phyloP scores from a whole-genome alignment of 2,797 vertebrate genomes.

The Lutjanus argentimaculatus region DNA sequence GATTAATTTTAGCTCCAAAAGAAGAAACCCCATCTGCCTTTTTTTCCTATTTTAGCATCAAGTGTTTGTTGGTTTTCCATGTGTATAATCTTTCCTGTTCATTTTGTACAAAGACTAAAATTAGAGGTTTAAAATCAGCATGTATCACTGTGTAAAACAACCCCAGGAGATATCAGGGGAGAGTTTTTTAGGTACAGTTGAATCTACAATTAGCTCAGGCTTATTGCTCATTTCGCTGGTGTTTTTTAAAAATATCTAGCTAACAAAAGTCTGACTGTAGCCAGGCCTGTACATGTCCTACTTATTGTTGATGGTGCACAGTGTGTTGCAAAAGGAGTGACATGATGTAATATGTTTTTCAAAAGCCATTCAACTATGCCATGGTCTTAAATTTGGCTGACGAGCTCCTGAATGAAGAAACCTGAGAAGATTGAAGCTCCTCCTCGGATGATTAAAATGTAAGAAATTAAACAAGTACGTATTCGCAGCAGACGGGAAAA shows the following conservation, averaged over 20 bases:
- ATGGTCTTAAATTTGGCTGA: background rate
- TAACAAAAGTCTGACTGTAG: background rate
- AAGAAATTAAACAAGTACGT: background rate
- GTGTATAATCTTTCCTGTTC: constrained; percentile 56
- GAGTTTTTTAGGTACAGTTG: background rate
- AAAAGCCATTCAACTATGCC: constrained; percentile 3
- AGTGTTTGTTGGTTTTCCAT: constrained; percentile 51
- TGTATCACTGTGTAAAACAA: constrained; percentile 45
- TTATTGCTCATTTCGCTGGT: background rate
- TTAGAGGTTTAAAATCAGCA: constrained; percentile 58
- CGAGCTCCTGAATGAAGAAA: background rate
- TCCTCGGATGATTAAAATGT: background rate
- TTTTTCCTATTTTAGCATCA: constrained; percentile 31
- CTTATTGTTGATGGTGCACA: constrained; percentile 12
- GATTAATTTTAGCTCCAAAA: constrained; percentile 66
- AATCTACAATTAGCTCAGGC: background rate
- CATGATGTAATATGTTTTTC: background rate
- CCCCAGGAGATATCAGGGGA: background rate
- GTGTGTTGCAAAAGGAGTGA: constrained; percentile 6
- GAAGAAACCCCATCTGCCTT: constrained; percentile 48
- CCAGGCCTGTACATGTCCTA: background rate
- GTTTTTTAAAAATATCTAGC: background rate
- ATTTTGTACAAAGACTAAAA: constrained; percentile 71
- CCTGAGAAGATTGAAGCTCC: background rate
- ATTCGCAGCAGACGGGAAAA: background rate